Percentiles rank a stretch among this genome's conserved stretches.
phyloP scores from a whole-genome alignment of 2,797 vertebrate species.

The Notamacropus eugenii region DNA sequence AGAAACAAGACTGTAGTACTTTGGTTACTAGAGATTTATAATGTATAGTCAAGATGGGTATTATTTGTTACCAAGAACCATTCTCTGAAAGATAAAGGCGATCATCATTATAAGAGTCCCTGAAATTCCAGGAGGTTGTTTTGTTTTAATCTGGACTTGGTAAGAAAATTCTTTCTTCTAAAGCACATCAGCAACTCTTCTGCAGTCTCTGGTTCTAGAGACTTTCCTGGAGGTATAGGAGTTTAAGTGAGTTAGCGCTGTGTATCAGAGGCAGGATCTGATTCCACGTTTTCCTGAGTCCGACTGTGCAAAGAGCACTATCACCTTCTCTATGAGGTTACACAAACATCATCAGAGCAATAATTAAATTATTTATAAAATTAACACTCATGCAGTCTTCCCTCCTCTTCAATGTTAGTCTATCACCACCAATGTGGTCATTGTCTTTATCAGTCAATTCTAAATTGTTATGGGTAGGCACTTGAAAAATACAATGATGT shows the following conservation, averaged over 20 bases:
- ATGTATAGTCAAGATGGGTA: not conserved
- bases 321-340: too few relatives aligned
- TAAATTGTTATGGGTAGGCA: not conserved
- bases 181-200: too few relatives aligned
- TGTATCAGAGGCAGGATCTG: too few relatives aligned
- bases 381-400: too few relatives aligned
- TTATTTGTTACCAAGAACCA: not conserved
- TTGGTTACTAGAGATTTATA: not conserved
- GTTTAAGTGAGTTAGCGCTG: too few relatives aligned
- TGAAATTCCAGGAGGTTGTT: not conserved
- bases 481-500: not conserved
- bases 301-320: too few relatives aligned
- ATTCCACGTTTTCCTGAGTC: too few relatives aligned
- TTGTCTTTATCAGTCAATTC: not conserved
- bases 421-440: not conserved
- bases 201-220: too few relatives aligned
- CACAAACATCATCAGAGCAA: too few relatives aligned
- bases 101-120: not conserved
- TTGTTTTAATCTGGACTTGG: not conserved
- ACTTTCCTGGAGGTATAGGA: too few relatives aligned
- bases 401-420: not conserved
- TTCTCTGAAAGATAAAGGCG: not conserved
- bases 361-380: too few relatives aligned
- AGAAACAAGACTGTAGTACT: not conserved
- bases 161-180: too few relatives aligned